phyloP scores from a whole-genome alignment of 2,113 vertebrate genomes.

The Chroicocephalus ridibundus region DNA sequence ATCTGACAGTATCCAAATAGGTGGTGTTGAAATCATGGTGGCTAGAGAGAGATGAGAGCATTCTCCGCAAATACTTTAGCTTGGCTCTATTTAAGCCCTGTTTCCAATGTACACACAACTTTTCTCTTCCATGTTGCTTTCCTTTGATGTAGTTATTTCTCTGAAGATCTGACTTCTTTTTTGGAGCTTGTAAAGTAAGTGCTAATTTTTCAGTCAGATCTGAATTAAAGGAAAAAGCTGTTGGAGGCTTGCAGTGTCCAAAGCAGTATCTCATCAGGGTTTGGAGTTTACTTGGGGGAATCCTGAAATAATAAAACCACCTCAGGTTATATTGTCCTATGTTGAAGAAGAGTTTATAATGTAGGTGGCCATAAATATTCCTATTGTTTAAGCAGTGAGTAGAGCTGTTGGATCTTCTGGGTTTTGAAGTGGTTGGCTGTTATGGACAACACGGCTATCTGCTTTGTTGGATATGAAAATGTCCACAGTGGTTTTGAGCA shows the following conservation, averaged over 20 bases:
- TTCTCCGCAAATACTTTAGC: neutral
- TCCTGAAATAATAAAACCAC: neutral
- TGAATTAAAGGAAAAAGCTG: neutral
- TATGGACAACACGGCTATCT: neutral
- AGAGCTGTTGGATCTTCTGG: neutral
- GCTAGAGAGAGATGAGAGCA: neutral
- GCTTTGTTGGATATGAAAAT: neutral
- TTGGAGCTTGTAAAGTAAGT: neutral
- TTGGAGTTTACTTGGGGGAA: neutral
- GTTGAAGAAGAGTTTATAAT: neutral
- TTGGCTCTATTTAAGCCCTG: neutral
- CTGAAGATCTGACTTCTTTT: neutral
- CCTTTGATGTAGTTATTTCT: slow-evolving; percentile 13
- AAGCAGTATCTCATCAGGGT: neutral
- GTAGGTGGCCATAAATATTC: neutral
- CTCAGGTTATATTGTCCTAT: accelerated
- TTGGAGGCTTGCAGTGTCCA: neutral
- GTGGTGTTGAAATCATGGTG: neutral
- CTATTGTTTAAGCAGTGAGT: neutral
- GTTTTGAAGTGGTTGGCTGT: neutral
- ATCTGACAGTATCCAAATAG: slow-evolving; percentile 25
- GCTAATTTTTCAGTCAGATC: neutral
- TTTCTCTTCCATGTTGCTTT: slow-evolving; percentile 14
- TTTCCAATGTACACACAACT: neutral
- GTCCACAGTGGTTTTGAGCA: neutral